These are phyloP conservation scores for Hyperopisus bebe DNA, from an alignment of 2,113 vertebrate species.

Conservation along the genomic window DNA sequence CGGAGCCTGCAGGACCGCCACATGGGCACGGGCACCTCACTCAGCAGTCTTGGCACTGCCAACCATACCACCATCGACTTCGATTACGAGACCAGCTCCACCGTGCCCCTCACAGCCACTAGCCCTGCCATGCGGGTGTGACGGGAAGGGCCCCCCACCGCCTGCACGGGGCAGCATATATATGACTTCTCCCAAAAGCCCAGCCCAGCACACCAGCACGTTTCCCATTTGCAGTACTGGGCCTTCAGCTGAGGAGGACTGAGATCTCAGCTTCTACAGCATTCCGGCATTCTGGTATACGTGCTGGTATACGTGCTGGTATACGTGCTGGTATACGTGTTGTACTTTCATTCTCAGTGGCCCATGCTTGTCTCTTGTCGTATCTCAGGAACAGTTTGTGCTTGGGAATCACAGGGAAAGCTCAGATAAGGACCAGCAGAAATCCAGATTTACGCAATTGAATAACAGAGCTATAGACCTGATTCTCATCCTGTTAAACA, in stretches of 20 bases:
- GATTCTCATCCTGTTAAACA: not conserved
- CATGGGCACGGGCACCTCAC: constrained; percentile 63
- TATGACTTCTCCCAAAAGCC: not conserved
- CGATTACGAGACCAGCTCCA: constrained; percentile 73
- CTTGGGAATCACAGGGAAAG: not conserved
- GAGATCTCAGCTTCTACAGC: not conserved
- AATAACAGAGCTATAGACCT: not conserved
- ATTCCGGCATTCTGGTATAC: not conserved
- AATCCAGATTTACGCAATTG: not conserved
- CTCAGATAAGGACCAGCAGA: not conserved
- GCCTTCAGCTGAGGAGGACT: not conserved
- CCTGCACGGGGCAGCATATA: not conserved
- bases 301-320: not conserved
- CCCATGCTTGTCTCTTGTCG: not conserved
- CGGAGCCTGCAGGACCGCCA: constrained; percentile 78
- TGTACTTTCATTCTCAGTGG: not conserved
- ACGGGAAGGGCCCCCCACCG: constrained; percentile 16
- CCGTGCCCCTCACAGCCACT: constrained; percentile 66
- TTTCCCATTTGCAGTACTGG: not conserved
- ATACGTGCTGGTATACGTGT: not conserved
- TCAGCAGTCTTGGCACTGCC: constrained; percentile 63
- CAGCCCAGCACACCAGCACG: not conserved
- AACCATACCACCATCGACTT: constrained; percentile 67
- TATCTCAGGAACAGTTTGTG: not conserved
- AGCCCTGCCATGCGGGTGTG: constrained; percentile 59